phyloP scores from a whole-genome alignment of 2,113 vertebrate genomes.

The Gila orcuttii region DNA sequence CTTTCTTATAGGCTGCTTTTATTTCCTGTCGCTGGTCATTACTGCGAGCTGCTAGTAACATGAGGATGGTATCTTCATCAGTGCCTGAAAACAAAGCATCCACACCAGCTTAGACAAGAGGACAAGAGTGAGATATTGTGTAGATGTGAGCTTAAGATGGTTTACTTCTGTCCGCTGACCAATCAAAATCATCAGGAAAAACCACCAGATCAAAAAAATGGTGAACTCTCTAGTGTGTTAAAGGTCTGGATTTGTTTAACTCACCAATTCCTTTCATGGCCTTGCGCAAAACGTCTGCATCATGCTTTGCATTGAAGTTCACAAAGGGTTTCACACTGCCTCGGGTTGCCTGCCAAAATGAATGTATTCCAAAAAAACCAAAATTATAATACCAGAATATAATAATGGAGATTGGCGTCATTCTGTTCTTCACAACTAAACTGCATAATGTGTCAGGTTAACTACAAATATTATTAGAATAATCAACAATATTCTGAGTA shows the following conservation, averaged over 20 bases:
- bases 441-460: not conserved
- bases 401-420: not conserved
- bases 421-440: not conserved
- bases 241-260: constrained; percentile 22
- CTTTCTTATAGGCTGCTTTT: constrained; percentile 84
- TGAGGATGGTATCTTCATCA: constrained; percentile 87
- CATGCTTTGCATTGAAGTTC: constrained; percentile 87
- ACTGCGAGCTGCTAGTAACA: constrained; percentile 82
- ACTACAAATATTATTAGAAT: not conserved
- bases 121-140: not conserved
- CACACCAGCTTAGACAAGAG: not conserved
- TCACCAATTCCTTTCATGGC: constrained; percentile 97
- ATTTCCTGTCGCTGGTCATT: constrained; percentile 92
- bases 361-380: not conserved
- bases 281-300: constrained; percentile 88
- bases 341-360: constrained; percentile 68
- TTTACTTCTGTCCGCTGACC: not conserved
- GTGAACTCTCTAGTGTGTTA: not conserved
- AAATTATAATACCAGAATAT: not conserved
- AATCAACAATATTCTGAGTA: not conserved
- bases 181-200: not conserved
- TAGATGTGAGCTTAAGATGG: not conserved
- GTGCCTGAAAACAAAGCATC: constrained; percentile 79
- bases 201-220: not conserved
- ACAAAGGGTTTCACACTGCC: constrained; percentile 86